Base-by-base conservation (phyloP, 2,797 vertebrate species). In the Carapus acus region DNA sequence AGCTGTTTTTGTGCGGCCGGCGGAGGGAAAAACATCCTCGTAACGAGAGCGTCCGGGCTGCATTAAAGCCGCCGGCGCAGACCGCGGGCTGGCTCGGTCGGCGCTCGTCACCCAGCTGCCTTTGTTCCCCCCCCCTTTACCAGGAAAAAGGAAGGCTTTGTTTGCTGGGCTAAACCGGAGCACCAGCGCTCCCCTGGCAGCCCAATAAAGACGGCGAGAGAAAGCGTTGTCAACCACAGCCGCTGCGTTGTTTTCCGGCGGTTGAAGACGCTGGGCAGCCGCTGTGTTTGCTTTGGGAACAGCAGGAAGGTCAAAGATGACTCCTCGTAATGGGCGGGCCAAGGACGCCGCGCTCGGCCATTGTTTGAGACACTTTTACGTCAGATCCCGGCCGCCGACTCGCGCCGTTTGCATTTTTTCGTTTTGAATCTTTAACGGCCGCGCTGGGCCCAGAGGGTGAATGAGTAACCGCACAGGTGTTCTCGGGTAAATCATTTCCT, bases 121-220 rank as follows among this genome's bases (percentile, higher is more conserved):
- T 73, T 77, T 74, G 72, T 80, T n/a, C n/a, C n/a, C n/a, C n/a
- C n/a, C n/a, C n/a, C 58, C 59, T 54, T n/a, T 13, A 23, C 37
- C 38, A 9, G 4, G 24, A 7, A 53, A 71, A 75, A 73, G 68
- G 52, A 62, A 62, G 54, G 40, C 74, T 78, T 79, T 83, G 77
- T 80, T 73, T 60, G 9, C 43, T 48, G 1, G 43, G 71, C 65
- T 69, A 58, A 70, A 75, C 69, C 69, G 49, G 67, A 69, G 75
- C 70, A 78, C 69, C 71, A 62, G 45, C 71, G 47, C 78, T 69
- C 68, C 66, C 43, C 64, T 62, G 70, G 68, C 71, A 72, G 70
- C 67, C 62, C 58, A 62, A 71, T 69, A 61, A 54, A 74, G 61
- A 58, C 60, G 49, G 49, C 37, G 70, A 56, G 52, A 74, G 51